Base-by-base conservation (phyloP, 2,888 invertebrate species). In the Spialia ferax region DNA sequence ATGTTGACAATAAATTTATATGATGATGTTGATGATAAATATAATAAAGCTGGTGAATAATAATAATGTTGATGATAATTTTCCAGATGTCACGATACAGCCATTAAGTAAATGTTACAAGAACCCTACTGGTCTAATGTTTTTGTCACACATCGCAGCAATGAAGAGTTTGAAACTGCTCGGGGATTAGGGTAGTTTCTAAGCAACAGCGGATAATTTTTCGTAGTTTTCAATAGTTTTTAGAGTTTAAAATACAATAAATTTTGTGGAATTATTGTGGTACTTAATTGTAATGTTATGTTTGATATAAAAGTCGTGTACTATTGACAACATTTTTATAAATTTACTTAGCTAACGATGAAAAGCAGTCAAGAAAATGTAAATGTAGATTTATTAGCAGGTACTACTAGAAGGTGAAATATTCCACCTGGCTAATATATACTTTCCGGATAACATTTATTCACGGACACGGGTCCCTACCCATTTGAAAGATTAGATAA, bases 41-140 rank as follows among this genome's bases (percentile, higher is more conserved):
- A n/a, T n/a, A n/a, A n/a, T 29, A 8, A 29, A 11, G 11, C 11
- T 38, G 38, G 3, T 38, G n/a, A n/a, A 38, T 38, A n/a, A 38
- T n/a, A 13, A n/a, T 38, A 6, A n/a, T n/a, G 13, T n/a, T 38
- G 13, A 38, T 38, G 38, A 38, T 42, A 0, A 42, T 15, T 50
- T 72, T 83, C 77, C 83, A 91, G 91, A 91, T 73, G 89, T 91
- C 0, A 88, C 91, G 7, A 82, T 91, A 61, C 76, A 76, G 4
- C 78, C 87, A 5, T 55, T 89, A 22, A 72, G 73, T n/a, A 82
- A 76, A 70, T 92, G 91, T 70, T 87, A 79, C 70, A 70, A 74
- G 6, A 86, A 86, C 42, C 77, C 83, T 0, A 74, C 81, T 1
- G 77, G 72, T 0, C 70, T 89, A 1, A 69, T 80, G 50, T 91